Evolutionary conservation across 2,113 vertebrate species (phyloP).

Genomic region (Garra rufa): DNA sequence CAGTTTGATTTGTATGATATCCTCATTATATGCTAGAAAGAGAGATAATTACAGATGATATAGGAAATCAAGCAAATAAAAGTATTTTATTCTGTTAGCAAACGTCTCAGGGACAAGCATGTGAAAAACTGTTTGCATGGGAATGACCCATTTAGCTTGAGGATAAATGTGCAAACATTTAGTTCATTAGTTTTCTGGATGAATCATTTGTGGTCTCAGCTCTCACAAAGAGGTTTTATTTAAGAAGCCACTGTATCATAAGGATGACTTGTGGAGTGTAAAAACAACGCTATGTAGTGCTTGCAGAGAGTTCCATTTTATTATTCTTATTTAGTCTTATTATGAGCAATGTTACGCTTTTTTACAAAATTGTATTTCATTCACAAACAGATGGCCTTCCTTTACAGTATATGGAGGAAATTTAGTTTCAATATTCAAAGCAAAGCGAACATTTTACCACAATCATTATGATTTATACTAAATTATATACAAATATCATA

Average conservation of each 20-base stretch:
- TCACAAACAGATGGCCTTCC: neutral
- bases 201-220: neutral
- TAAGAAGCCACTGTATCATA: neutral
- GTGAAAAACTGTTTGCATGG: neutral
- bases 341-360: neutral
- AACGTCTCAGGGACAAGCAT: neutral
- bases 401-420: neutral
- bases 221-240: neutral
- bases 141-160: conserved; percentile 10
- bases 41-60: neutral
- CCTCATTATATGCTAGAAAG: neutral
- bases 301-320: neutral
- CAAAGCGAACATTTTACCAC: too few species aligned
- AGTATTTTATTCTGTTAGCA: neutral
- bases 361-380: neutral
- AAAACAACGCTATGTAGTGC: neutral
- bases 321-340: neutral
- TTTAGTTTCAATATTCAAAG: too few species aligned
- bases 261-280: neutral
- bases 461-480: too few species aligned
- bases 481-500: too few species aligned
- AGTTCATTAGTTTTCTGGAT: neutral
- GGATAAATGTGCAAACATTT: conserved; percentile 2
- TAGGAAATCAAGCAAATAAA: neutral
- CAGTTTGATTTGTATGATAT: neutral